Conservation (phyloP, 2,888 invertebrate genomes). For the Euspilapteryx auroguttella region DNA sequence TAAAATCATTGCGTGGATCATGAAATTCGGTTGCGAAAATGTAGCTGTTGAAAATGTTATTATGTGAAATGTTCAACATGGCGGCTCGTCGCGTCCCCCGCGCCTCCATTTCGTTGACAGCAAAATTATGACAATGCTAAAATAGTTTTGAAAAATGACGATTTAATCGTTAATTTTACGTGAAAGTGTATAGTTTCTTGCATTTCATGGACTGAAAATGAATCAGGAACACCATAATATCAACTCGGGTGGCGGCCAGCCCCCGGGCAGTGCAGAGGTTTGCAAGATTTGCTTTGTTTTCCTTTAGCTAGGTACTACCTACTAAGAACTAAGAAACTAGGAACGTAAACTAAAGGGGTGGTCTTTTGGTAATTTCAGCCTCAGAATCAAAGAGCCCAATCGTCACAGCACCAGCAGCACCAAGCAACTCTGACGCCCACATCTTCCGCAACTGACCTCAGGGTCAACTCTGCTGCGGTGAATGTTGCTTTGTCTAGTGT, state of each 20-base stretch:
- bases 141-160: constrained; percentile 45
- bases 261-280: constrained; percentile 60
- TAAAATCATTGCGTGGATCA: no score
- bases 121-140: constrained; percentile 60
- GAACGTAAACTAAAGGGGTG: no score
- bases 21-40: no score
- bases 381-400: constrained; percentile 38
- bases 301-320: no score
- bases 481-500: constrained; percentile 75
- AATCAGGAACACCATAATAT: constrained; percentile 56
- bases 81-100: constrained; percentile 71
- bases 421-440: constrained; percentile 40
- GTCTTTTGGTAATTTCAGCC: no score
- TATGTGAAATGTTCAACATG: constrained; percentile 62
- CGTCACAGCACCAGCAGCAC: constrained; percentile 36
- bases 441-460: constrained; percentile 62
- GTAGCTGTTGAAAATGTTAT: constrained; percentile 44
- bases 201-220: constrained; percentile 35
- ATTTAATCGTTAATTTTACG: constrained; percentile 33
- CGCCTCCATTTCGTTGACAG: constrained; percentile 67
- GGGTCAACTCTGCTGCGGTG: constrained; percentile 66
- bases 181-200: constrained; percentile 17
- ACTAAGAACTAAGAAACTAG: no score
- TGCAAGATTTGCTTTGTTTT: constrained; percentile 19
- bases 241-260: constrained; percentile 64